A percentile compares a stretch with the other conserved stretches of the same genome.
Conservation (phyloP, 2,888 invertebrate species). For the Ceraclea dissimilis region DNA sequence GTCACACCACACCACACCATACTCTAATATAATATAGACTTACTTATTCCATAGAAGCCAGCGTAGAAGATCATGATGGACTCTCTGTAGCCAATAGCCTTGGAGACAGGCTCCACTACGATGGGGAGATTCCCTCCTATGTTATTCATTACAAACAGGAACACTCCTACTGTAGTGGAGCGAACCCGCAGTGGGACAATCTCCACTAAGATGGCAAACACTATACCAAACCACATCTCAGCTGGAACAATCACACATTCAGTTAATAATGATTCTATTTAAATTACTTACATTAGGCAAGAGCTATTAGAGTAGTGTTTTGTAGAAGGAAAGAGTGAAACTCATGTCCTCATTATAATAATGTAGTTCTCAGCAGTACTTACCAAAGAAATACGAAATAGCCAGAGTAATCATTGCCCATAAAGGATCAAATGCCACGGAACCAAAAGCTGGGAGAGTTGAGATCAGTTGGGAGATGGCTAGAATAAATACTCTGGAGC, state of each 20-base stretch:
- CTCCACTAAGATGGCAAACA: constrained; percentile 84
- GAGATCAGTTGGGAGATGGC: constrained; percentile 77
- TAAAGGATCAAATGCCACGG: constrained; percentile 71
- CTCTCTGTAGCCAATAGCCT: constrained; percentile 73
- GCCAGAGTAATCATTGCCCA: constrained; percentile 84
- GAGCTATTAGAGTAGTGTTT: no score
- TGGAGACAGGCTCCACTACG: constrained; percentile 76
- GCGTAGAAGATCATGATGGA: constrained; percentile 84
- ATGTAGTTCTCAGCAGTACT: no score
- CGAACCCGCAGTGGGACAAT: constrained; percentile 75
- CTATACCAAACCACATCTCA: constrained; percentile 93
- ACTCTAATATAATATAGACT: constrained; percentile 34
- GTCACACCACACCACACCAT: no score
- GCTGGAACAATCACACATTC: constrained; percentile 46
- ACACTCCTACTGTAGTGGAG: constrained; percentile 79
- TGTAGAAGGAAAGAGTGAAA: no score
- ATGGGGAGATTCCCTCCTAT: constrained; percentile 86
- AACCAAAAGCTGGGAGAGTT: constrained; percentile 81
- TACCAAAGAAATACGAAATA: constrained; percentile 82
- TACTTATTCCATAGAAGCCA: constrained; percentile 79
- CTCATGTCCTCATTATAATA: no score
- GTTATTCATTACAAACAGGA: constrained; percentile 89
- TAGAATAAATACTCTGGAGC: constrained; percentile 71
- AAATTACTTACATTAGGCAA: no score
- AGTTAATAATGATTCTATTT: background rate